phyloP scores from a whole-genome alignment of 2,113 vertebrate genomes.

The Dermatemys mawii region DNA sequence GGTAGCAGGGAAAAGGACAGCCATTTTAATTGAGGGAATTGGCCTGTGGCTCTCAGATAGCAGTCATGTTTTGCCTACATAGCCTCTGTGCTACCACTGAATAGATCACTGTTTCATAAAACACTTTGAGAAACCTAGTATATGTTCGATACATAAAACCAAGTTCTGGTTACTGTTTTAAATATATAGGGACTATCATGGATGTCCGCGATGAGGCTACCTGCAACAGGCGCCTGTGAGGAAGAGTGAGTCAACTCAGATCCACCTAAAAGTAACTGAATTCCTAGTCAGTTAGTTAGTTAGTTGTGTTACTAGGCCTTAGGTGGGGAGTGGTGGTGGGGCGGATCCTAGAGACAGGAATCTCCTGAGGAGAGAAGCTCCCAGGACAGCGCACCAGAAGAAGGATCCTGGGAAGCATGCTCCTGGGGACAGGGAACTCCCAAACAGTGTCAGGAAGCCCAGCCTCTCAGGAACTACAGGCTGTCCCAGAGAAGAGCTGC shows the following conservation, averaged over 20 bases:
- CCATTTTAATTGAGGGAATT: background rate
- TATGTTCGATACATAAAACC: background rate
- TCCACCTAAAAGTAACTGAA: background rate
- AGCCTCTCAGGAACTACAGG: background rate
- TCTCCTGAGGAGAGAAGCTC: background rate
- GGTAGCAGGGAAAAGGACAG: background rate
- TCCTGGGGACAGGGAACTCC: background rate
- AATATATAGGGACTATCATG: background rate
- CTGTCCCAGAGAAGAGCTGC: background rate
- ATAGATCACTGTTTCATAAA: background rate
- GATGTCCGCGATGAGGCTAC: background rate
- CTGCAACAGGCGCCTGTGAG: background rate
- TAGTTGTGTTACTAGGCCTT: background rate
- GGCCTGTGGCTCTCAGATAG: background rate
- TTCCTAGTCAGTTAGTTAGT: background rate
- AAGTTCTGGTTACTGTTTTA: background rate
- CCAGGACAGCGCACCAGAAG: background rate
- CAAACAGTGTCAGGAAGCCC: background rate
- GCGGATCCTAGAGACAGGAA: background rate
- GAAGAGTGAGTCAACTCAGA: background rate
- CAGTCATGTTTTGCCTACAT: background rate
- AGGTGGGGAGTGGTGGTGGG: background rate
- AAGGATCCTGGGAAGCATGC: background rate
- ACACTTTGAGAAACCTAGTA: background rate
- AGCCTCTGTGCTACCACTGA: background rate